Evolutionary conservation across 1,140 invertebrate species (phyloP), one percentile per base, ranked within the genome.

Genomic region (Plectus sambesii): DNA sequence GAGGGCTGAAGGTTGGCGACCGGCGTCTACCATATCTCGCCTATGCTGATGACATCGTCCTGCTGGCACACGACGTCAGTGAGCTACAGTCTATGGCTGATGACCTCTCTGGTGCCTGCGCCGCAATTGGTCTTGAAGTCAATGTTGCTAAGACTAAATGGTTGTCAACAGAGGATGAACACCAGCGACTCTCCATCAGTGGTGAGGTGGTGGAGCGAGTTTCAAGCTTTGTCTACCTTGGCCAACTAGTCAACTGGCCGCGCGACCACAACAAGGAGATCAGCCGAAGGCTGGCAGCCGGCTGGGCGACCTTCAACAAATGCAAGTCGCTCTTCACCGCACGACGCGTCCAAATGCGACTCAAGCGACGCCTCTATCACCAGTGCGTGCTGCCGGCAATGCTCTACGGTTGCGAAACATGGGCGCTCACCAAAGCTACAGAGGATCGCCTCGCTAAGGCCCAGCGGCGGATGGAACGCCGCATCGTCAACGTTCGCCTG

Each of bases 21-120:
- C 9, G 35, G 0, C 33, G 42, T 3, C 20, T 66, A 0, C 37
- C 50, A 8, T 58, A 35, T 0, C 45, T 66, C 5, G 66, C 60
- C 0, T 70, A 69, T 42, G 67, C 68, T 5, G 66, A 70, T 36
- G 68, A 70, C 47, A 6, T 69, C 8, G 55, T 63, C 5, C 23
- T 69, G 17, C 2, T 54, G 0, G 49, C 65, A 2, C 36, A 37
- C 0, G 48, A 50, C 5, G 12, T 26, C 22, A 15, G 19, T 27
- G 55, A 47, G 3, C 49, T 68, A 2, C 20, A 53, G 26, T 5
- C 1, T 5, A 48, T 48, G 43, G 29, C 26, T n/a, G 47, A 46
- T 9, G 50, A 48, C 5, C 43, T 48, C 5, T 17, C 22, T n/a
- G n/a, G 5, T n/a, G 47, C 19, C 24, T n/a, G 15, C 5, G 20